These are phyloP conservation scores for Cataglyphis hispanica DNA, from an alignment of 1,140 invertebrate species.

Conservation along the genomic window DNA sequence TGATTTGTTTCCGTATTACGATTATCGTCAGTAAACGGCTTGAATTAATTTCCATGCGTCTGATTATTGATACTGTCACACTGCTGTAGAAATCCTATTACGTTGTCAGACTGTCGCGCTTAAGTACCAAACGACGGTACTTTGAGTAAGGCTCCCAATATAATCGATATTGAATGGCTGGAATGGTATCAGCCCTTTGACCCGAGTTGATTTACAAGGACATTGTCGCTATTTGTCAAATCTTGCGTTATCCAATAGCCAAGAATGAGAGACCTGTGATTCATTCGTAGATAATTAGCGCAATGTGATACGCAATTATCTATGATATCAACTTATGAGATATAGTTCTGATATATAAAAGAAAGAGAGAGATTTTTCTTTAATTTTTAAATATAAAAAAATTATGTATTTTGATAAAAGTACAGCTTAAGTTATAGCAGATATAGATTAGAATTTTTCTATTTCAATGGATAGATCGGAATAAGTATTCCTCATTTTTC, in stretches of 20 bases:
- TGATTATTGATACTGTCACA: slow-evolving; percentile 61
- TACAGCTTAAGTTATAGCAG: background rate
- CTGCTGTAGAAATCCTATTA: slow-evolving; percentile 56
- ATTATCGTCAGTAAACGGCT: slow-evolving; percentile 28
- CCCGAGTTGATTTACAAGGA: slow-evolving; percentile 38
- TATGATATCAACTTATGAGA: background rate
- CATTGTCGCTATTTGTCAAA: slow-evolving; percentile 58
- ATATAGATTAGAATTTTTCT: background rate
- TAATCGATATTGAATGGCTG: slow-evolving; percentile 54
- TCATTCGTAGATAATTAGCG: background rate
- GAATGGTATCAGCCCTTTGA: slow-evolving; percentile 49
- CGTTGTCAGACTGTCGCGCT: slow-evolving; percentile 53
- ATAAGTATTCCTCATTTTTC: background rate
- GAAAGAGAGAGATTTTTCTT: background rate
- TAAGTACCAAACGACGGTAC: slow-evolving; percentile 50
- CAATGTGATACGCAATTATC: background rate
- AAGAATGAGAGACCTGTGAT: background rate
- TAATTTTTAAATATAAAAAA: background rate
- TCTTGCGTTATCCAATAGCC: slow-evolving; percentile 41
- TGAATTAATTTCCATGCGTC: slow-evolving; percentile 57
- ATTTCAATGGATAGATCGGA: background rate
- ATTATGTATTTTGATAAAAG: background rate
- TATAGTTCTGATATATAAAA: background rate
- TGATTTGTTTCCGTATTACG: slow-evolving; percentile 19
- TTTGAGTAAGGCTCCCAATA: slow-evolving; percentile 43